Conservation (phyloP, 1,140 invertebrate species). For the Whitmania pigra region DNA sequence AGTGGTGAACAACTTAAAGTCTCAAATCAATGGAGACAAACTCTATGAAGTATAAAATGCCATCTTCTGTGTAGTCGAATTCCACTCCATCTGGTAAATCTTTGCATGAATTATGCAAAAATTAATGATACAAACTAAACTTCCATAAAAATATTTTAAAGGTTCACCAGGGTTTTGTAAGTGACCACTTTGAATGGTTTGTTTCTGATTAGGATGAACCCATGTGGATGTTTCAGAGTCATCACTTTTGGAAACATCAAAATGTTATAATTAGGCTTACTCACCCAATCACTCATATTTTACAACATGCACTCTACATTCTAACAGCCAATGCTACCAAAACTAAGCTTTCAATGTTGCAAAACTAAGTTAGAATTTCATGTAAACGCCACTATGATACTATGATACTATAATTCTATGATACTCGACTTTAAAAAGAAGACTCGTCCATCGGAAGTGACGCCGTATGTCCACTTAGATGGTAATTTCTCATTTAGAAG, state of each 20-base stretch:
- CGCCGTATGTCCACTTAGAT: slow-evolving; percentile 32
- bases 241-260: slow-evolving; percentile 11
- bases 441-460: slow-evolving; percentile 35
- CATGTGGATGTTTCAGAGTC: slow-evolving; percentile 20
- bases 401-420: no score
- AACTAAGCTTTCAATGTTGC: no score
- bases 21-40: no score
- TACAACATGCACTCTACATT: no score
- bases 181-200: slow-evolving; percentile 21
- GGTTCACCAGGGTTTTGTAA: background rate
- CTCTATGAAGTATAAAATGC: no score
- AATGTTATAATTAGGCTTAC: no score
- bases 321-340: background rate
- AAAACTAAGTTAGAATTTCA: slow-evolving; percentile 7
- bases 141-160: no score
- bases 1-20: slow-evolving; percentile 1
- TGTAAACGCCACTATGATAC: background rate
- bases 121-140: no score
- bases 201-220: slow-evolving; percentile 19
- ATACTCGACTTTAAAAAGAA: slow-evolving; percentile 38
- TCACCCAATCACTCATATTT: no score
- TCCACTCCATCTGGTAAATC: no score
- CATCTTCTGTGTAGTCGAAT: no score
- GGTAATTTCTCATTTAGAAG: slow-evolving; percentile 25
- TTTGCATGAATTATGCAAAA: no score